Evolutionary conservation across 2,797 vertebrate species (phyloP), one percentile per base, ranked within the genome.

Genomic region (Vespertilio murinus): DNA sequence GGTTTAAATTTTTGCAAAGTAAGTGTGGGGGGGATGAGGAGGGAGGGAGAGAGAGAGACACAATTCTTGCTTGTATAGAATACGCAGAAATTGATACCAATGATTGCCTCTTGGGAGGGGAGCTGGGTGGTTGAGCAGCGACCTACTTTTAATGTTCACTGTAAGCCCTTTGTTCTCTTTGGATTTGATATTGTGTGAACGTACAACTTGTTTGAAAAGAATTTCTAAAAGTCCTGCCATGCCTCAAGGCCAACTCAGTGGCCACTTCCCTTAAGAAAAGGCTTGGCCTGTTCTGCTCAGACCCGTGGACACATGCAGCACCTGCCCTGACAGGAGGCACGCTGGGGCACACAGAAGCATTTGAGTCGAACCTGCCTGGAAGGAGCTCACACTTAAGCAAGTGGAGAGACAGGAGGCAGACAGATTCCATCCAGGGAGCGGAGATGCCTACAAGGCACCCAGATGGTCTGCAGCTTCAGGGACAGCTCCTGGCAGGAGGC

Each of bases 121-220:
- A 88, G 67, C 83, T 93, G 77, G 83, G 87, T 94, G 54, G 88
- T 90, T 95, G 93, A 75, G 64, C 93, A 35, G 73, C 85, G 94
- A 95, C 95, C 96, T 96, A 95, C 91, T 96, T 97, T 95, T 91
- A 91, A 95, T 97, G 93, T 91, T 96, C 84, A 78, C 92, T 95
- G 69, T 88, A 88, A 95, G 65, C 45, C 67, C 81, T 94, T 95
- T 91, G 83, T 94, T 96, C 79, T 84, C 78, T 91, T 82, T 82
- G 22, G 56, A 91, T 85, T 95, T 90, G 71, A 78, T 94, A 74
- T 61, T 77, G 77, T 90, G 59, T 59, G 11, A 77, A 71, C 61
- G 73, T 81, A 85, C 71, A 80, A 67, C 67, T 94, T 95, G 52
- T 78, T 94, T 90, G 88, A 92, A 95, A 92, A 73, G 80, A 79